Percentiles rank a stretch among this genome's conserved stretches.
These are phyloP conservation scores for Recurvirostra avosetta DNA, from an alignment of 2,113 vertebrate genomes.

Conservation along the genomic window DNA sequence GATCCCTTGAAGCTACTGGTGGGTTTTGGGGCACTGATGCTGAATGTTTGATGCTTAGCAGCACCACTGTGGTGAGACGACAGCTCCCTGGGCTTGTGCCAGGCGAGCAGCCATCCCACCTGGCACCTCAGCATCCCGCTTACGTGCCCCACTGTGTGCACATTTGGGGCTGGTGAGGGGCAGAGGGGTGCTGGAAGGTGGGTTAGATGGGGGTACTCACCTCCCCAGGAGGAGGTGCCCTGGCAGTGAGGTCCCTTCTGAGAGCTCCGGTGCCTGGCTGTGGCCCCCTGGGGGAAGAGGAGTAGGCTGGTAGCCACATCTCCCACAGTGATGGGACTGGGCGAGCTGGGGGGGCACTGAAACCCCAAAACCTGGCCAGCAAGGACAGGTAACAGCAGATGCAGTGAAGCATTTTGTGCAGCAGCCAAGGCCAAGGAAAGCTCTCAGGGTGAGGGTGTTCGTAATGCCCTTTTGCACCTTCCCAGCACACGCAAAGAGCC, in stretches of 20 bases:
- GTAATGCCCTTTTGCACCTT: not conserved
- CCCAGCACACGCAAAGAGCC: not conserved
- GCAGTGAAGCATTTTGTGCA: not conserved
- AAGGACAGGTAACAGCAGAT: not conserved
- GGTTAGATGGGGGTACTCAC: rapidly evolving
- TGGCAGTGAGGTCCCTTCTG: not conserved
- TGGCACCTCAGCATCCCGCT: not conserved
- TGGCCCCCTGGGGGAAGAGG: not conserved
- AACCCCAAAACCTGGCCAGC: not conserved
- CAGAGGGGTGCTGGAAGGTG: not conserved
- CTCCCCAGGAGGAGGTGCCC: not conserved
- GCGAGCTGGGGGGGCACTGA: not conserved
- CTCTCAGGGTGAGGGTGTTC: not conserved
- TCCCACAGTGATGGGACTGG: not conserved
- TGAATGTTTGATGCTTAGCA: not conserved
- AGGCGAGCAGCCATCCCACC: not conserved
- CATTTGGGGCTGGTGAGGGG: not conserved
- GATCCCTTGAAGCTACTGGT: not conserved
- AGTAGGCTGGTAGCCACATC: not conserved
- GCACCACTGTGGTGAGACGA: rapidly evolving
- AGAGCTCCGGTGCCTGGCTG: not conserved
- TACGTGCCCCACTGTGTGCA: rapidly evolving
- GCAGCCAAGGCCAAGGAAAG: not conserved
- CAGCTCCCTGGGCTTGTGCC: conserved; percentile 45
- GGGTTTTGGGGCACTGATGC: not conserved